phyloP scores from a whole-genome alignment of 2,888 invertebrate species.

The Heliconius charithonia region DNA sequence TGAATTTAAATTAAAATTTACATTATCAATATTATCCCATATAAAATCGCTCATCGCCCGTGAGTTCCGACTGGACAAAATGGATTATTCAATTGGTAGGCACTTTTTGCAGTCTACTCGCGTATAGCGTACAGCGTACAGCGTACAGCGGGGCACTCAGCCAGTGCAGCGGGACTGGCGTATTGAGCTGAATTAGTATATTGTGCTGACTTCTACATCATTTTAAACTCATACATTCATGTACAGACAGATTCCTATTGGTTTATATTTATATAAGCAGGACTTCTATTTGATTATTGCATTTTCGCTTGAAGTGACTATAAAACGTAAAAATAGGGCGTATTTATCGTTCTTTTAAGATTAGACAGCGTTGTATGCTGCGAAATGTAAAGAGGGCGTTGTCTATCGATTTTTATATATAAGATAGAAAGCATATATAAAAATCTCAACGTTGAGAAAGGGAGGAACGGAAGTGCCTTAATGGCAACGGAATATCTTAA shows the following conservation, averaged over 20 bases:
- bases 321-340: not conserved
- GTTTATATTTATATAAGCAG: not conserved
- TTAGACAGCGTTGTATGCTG: no score
- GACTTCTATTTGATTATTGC: not conserved
- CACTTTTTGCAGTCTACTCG: constrained; percentile 57
- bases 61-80: constrained; percentile 54
- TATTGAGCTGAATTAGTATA: constrained; percentile 38
- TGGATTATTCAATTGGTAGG: constrained; percentile 72
- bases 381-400: no score
- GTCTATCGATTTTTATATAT: no score
- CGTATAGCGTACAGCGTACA: constrained; percentile 15
- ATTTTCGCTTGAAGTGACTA: not conserved
- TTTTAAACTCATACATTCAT: constrained; percentile 6
- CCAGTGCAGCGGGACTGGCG: constrained; percentile 33
- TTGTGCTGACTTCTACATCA: constrained; percentile 16
- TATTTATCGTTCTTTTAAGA: no score
- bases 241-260: not conserved
- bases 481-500: no score
- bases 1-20: no score
- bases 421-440: no score
- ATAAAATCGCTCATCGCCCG: constrained; percentile 24
- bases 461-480: no score
- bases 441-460: no score
- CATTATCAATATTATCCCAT: not conserved
- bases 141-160: constrained; percentile 32